These are phyloP conservation scores for Tridacna crocea DNA, from an alignment of 2,888 invertebrate species.

Conservation along the genomic window DNA sequence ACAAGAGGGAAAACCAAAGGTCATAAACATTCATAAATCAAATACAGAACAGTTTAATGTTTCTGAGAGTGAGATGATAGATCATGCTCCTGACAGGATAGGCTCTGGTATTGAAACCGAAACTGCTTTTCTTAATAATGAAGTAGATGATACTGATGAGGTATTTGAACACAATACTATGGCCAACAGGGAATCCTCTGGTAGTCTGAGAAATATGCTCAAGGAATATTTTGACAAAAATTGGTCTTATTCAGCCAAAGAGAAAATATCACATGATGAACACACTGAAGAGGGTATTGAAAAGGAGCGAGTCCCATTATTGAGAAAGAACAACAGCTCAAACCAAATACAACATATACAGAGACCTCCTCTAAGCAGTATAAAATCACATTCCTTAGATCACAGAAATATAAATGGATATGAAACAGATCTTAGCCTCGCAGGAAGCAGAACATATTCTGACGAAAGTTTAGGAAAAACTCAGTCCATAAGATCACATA, in stretches of 20 bases:
- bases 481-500: constrained; percentile 49
- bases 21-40: too few species aligned
- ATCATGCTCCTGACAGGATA: too few species aligned
- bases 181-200: constrained; percentile 1
- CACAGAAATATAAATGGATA: constrained; percentile 9
- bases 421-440: constrained; percentile 15
- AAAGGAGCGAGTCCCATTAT: neutral
- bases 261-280: neutral
- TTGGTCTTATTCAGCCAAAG: constrained; percentile 7
- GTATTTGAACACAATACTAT: neutral
- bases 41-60: too few species aligned
- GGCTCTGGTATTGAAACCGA: too few species aligned
- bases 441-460: constrained; percentile 21
- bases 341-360: constrained; percentile 13
- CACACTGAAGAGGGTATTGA: neutral
- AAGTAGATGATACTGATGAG: too few species aligned
- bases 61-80: too few species aligned
- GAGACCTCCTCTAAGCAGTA: constrained; percentile 1
- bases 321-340: constrained; percentile 17
- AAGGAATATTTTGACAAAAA: constrained; percentile 31
- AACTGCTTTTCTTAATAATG: too few species aligned
- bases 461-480: constrained; percentile 44
- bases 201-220: constrained; percentile 31
- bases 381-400: constrained; percentile 12
- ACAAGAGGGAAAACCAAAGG: too few species aligned